Base-by-base conservation (phyloP, 2,797 vertebrate genomes). In the Ambastaia sidthimunki region DNA sequence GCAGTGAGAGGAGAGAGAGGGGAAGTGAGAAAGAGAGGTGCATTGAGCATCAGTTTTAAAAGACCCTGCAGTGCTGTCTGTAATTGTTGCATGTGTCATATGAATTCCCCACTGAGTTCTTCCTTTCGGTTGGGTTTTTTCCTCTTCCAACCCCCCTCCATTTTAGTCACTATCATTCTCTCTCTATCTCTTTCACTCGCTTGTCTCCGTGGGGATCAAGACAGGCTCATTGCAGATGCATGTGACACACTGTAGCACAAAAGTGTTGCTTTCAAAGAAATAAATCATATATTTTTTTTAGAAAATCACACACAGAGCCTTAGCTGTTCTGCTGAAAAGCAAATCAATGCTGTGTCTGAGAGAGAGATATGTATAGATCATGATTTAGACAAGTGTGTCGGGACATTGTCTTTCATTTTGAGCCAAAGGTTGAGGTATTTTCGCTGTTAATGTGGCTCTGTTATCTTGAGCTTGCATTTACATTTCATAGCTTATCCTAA, bases 21-120 rank as follows among this genome's bases (percentile, higher is more conserved):
- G 62, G 52, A 7, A 57, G 34, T 66, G 76, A 69, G 23, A 44
- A 12, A 66, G 63, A 80, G 34, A 70, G 37, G 11, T n/a, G 31
- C 86, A 23, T 44, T 89, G 87, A 88, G 86, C 85, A 78, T 83
- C 86, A 87, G 86, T 90, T 87, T 79, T 82, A 85, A 88, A 89
- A 87, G 86, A 88, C 69, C 74, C 86, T 2, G 73, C 86, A 88
- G 89, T 83, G 86, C 87, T 90, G 82, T 75, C 86, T 90, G 87
- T 90, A 92, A 91, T 89, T 88, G 89, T 87, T 88, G 89, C 85
- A 86, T 87, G 86, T 87, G 88, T 91, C 88, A 86, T 89, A 89
- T 84, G 84, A 85, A 85, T 80, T 87, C 78, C 85, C 82, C 65
- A 67, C 71, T 71, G 74, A 78, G 77, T 82, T 48, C 34, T 90